These are phyloP conservation scores for Leptinotarsa rubiginosa DNA, from an alignment of 2,888 invertebrate genomes.

Conservation along the genomic window DNA sequence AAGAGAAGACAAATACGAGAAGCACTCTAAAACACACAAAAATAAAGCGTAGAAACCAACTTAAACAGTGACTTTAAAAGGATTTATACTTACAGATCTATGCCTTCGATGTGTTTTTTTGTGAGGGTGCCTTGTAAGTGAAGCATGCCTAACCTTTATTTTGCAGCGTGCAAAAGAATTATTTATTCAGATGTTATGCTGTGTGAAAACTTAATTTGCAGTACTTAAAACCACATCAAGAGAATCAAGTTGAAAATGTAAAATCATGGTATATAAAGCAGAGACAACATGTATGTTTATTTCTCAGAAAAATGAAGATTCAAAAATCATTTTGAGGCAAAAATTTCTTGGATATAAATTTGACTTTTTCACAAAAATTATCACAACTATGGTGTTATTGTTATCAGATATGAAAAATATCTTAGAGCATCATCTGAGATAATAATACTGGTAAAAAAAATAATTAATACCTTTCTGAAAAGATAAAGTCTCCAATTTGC, in stretches of 20 bases:
- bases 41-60: constrained; percentile 16
- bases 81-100: constrained; percentile 73
- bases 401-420: constrained; percentile 1
- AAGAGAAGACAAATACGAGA: background rate
- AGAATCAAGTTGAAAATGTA: background rate
- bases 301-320: background rate
- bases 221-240: too few species aligned
- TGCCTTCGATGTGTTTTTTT: constrained; percentile 77
- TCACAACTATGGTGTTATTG: background rate
- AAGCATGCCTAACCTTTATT: constrained; percentile 77
- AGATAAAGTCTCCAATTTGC: background rate
- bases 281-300: background rate
- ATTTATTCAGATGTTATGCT: constrained; percentile 26
- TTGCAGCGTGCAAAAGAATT: constrained; percentile 46
- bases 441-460: too few species aligned
- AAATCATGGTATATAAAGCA: background rate
- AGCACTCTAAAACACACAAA: constrained; percentile 2
- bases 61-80: background rate
- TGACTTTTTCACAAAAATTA: background rate
- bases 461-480: background rate
- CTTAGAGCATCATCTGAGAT: background rate
- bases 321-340: too few species aligned
- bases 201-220: background rate
- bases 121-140: constrained; percentile 75
- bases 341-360: background rate